Conservation (phyloP, 37 sponge, comb jelly and placozoan species). For the Beroe ovata region DNA sequence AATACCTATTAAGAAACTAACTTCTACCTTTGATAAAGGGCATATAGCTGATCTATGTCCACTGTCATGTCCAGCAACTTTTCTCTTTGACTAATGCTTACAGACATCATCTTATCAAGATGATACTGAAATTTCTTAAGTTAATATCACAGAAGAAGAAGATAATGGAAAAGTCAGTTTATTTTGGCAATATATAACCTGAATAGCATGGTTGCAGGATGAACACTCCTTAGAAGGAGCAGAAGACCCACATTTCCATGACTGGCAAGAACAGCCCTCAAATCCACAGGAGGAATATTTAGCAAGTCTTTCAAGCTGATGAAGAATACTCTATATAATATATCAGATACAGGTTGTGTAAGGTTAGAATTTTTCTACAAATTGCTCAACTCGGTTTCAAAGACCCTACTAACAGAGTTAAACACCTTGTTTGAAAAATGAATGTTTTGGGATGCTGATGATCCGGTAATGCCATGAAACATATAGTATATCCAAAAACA, state of each 20-base stretch:
- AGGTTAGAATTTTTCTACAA: too few species aligned
- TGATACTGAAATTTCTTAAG: slow-evolving; percentile 50
- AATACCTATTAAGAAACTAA: not conserved
- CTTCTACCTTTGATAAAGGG: slow-evolving; percentile 50
- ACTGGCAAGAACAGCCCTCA: slow-evolving; percentile 23
- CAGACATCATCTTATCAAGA: slow-evolving; percentile 18
- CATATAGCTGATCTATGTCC: slow-evolving; percentile 18
- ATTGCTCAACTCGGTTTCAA: too few species aligned
- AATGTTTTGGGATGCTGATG: too few species aligned
- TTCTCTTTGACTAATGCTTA: not conserved
- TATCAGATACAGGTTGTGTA: too few species aligned
- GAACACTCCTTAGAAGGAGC: slow-evolving; percentile 53
- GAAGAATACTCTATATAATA: too few species aligned
- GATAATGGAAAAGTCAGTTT: too few species aligned
- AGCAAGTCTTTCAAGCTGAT: slow-evolving; percentile 31
- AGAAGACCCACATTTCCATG: slow-evolving; percentile 45
- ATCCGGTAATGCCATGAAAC: too few species aligned
- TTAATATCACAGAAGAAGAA: not conserved
- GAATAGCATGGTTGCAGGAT: slow-evolving; percentile 48
- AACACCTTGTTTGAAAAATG: too few species aligned
- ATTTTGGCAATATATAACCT: too few species aligned
- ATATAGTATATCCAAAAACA: too few species aligned
- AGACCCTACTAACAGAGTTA: too few species aligned
- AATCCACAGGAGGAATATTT: slow-evolving; percentile 4
- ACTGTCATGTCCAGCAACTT: slow-evolving; percentile 46